Evolutionary conservation across 2,797 vertebrate species (phyloP).

Genomic region (Oceanodroma leucorhoa): DNA sequence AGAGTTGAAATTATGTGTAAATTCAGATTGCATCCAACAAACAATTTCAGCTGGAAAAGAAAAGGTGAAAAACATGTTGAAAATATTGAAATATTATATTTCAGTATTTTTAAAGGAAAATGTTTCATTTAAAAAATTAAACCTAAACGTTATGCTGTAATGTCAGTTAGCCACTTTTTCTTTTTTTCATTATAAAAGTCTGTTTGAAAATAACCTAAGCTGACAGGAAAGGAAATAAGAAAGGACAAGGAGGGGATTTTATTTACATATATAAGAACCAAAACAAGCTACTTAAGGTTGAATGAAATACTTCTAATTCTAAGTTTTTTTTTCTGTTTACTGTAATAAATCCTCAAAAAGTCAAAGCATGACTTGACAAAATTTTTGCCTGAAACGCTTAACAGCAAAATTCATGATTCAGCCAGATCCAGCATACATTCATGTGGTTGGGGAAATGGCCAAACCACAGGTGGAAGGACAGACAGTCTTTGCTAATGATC

Average conservation of each 20-base stretch:
- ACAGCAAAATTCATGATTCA: background rate
- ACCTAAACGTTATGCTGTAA: background rate
- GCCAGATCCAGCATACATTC: background rate
- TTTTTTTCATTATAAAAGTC: background rate
- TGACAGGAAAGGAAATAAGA: background rate
- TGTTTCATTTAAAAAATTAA: background rate
- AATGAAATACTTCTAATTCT: background rate
- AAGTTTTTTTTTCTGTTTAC: background rate
- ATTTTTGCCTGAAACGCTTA: background rate
- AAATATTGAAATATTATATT: background rate
- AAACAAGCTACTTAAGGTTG: background rate
- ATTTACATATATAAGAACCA: background rate
- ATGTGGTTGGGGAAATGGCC: background rate
- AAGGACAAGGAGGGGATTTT: background rate
- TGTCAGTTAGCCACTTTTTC: background rate
- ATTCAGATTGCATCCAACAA: background rate
- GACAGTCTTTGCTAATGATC: slow-evolving; percentile 7
- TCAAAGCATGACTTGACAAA: background rate
- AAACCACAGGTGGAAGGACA: background rate
- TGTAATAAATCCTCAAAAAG: background rate
- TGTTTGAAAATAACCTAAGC: background rate
- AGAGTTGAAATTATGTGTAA: background rate
- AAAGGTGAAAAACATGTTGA: background rate
- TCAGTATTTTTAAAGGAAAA: background rate
- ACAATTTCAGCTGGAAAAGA: background rate